These are phyloP conservation scores for Zapornia atra DNA, from an alignment of 2,113 vertebrate species.

Conservation along the genomic window DNA sequence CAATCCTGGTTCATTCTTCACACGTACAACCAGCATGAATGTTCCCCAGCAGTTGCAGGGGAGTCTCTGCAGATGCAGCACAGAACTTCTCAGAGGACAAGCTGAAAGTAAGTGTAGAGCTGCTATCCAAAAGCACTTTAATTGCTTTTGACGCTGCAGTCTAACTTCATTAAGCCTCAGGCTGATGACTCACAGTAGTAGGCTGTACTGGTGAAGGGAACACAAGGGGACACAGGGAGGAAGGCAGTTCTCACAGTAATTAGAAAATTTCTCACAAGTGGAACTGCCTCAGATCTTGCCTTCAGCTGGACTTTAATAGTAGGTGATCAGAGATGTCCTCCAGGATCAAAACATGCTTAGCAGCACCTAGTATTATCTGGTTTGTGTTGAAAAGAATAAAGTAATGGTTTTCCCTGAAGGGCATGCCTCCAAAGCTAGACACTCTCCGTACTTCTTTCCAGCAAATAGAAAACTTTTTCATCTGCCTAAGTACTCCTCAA, in stretches of 20 bases:
- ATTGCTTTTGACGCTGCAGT: slow-evolving; percentile 2
- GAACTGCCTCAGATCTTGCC: neutral
- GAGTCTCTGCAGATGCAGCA: neutral
- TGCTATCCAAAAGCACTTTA: neutral
- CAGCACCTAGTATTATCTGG: neutral
- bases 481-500: neutral
- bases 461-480: neutral
- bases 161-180: slow-evolving; percentile 18
- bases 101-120: neutral
- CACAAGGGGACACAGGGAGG: accelerated
- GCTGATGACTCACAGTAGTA: slow-evolving; percentile 26
- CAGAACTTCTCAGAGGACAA: neutral
- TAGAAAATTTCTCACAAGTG: neutral
- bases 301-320: neutral
- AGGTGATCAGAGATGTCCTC: neutral
- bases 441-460: neutral
- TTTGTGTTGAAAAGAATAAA: neutral
- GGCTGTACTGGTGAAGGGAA: neutral
- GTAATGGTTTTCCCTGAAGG: neutral
- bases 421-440: neutral
- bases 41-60: neutral
- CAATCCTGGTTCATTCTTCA: neutral
- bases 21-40: neutral
- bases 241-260: neutral
- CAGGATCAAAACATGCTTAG: neutral